A percentile compares a stretch with the other conserved stretches of the same genome.
These are phyloP conservation scores for Mayetiola destructor DNA, from an alignment of 2,888 invertebrate species.

Conservation along the genomic window DNA sequence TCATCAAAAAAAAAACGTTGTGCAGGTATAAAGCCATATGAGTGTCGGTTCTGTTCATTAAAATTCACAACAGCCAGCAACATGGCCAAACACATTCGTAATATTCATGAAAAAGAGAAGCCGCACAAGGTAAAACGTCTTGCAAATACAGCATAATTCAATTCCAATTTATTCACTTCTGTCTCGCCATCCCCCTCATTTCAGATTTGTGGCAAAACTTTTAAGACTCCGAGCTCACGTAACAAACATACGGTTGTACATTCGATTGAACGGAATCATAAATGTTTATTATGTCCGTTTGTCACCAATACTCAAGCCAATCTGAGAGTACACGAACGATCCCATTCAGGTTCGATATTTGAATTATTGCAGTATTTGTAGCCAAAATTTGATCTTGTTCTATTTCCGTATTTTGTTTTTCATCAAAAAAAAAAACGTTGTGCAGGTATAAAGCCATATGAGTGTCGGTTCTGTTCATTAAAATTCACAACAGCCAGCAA, in stretches of 20 bases:
- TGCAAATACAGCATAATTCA: neutral
- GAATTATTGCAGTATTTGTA: too few relatives aligned
- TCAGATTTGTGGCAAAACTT: slow-evolving; percentile 20
- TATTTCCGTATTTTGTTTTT: too few relatives aligned
- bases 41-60: slow-evolving; percentile 18
- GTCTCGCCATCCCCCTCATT: too few relatives aligned
- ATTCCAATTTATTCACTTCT: neutral
- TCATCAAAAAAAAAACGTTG: too few relatives aligned
- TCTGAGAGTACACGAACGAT: slow-evolving; percentile 20
- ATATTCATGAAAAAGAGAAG: slow-evolving; percentile 20
- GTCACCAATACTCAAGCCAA: slow-evolving; percentile 19
- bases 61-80: slow-evolving; percentile 21
- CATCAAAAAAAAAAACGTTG: too few relatives aligned
- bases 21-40: slow-evolving; percentile 19
- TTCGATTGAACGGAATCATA: slow-evolving; percentile 18
- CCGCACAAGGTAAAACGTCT: slow-evolving; percentile 19
- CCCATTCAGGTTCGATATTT: too few relatives aligned
- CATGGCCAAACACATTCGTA: slow-evolving; percentile 19
- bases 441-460: slow-evolving; percentile 19
- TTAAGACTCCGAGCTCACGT: slow-evolving; percentile 20
- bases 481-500: slow-evolving; percentile 21
- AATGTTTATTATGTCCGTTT: slow-evolving; percentile 19
- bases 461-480: slow-evolving; percentile 18
- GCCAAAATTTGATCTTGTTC: too few relatives aligned
- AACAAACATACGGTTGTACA: slow-evolving; percentile 20